phyloP scores from a whole-genome alignment of 2,888 invertebrate genomes.

The Pheosia gnoma region DNA sequence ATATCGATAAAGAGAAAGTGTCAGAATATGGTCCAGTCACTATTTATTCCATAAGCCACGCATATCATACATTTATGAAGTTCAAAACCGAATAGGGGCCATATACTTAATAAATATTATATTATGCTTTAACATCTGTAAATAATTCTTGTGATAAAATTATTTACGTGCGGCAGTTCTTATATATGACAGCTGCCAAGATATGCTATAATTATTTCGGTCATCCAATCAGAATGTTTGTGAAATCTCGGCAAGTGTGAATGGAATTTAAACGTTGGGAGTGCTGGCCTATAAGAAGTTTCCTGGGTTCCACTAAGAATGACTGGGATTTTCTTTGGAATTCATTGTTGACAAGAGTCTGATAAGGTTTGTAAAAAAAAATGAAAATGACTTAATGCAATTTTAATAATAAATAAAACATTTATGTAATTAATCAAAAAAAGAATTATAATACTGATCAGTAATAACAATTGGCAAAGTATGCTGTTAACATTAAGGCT shows the following conservation, averaged over 20 bases:
- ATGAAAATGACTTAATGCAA: background rate
- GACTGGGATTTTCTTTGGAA: no score
- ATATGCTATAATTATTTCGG: background rate
- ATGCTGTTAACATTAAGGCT: background rate
- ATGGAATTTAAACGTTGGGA: no score
- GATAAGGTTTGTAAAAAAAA: background rate
- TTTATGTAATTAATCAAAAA: slow-evolving; percentile 9
- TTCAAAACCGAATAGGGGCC: background rate
- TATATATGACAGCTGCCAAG: background rate
- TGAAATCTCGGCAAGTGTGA: no score
- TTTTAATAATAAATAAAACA: slow-evolving; percentile 24
- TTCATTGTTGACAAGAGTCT: no score
- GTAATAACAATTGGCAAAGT: slow-evolving; percentile 11
- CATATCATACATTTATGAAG: no score
- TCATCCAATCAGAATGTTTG: no score
- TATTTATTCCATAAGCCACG: no score
- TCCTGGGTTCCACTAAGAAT: no score
- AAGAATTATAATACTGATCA: slow-evolving; percentile 12
- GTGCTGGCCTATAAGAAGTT: no score
- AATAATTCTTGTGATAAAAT: background rate
- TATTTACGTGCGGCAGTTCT: background rate
- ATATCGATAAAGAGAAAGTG: no score
- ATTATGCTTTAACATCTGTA: background rate
- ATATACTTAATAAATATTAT: background rate
- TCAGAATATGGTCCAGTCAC: no score